phyloP scores from a whole-genome alignment of 2,888 invertebrate genomes.

The Mimas tiliae region DNA sequence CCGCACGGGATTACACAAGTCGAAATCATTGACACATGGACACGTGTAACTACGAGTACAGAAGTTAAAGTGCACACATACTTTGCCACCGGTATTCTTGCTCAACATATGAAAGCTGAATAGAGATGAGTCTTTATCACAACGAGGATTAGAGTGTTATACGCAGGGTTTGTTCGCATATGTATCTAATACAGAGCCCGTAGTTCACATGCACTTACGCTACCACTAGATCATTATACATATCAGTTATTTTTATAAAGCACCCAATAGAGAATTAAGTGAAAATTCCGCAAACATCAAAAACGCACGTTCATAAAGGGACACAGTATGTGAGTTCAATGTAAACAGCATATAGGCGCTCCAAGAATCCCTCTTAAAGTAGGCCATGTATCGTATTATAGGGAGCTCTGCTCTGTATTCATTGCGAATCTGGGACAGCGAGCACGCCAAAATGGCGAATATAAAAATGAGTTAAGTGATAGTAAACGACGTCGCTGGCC shows the following conservation, averaged over 20 bases:
- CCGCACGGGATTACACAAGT: background rate
- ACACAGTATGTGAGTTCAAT: slow-evolving; percentile 41
- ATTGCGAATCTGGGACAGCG: slow-evolving; percentile 70
- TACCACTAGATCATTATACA: too few relatives aligned
- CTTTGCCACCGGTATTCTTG: too few relatives aligned
- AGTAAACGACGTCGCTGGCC: slow-evolving; percentile 65
- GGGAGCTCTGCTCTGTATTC: slow-evolving; percentile 67
- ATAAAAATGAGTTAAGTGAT: slow-evolving; percentile 81
- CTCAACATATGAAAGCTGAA: too few relatives aligned
- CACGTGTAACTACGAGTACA: too few relatives aligned
- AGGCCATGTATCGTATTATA: slow-evolving; percentile 71
- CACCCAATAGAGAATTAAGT: background rate
- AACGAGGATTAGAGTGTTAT: too few relatives aligned
- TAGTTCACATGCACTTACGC: too few relatives aligned
- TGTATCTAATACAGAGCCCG: too few relatives aligned
- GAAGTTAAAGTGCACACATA: too few relatives aligned
- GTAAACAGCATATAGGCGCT: slow-evolving; percentile 58
- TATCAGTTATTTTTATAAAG: background rate
- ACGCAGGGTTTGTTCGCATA: too few relatives aligned
- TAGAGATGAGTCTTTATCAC: too few relatives aligned
- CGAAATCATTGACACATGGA: background rate
- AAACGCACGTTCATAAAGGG: slow-evolving; percentile 12
- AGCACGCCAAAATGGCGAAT: slow-evolving; percentile 71
- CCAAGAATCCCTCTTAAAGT: slow-evolving; percentile 58
- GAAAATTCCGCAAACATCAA: background rate